Evolutionary conservation across 2,888 invertebrate species (phyloP), one percentile per base, ranked within the genome.

Genomic region (Drosophila longiperda): DNA sequence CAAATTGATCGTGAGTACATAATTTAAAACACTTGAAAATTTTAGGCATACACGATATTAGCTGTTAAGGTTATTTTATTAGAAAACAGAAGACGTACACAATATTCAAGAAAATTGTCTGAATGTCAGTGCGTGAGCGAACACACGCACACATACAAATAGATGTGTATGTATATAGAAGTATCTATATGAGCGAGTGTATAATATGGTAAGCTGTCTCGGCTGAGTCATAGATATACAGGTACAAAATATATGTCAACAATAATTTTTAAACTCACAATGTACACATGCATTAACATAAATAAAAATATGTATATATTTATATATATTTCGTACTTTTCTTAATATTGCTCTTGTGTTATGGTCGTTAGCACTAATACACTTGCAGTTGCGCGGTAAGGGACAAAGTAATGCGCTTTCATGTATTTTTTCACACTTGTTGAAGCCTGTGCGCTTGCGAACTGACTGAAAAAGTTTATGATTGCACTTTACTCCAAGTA

Each of bases 321-420:
- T 33, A 20, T 32, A 53, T 52, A 40, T 48, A 34, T 26, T 8
- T 45, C 15, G 12, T 50, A 40, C 34, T 49, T 26, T 53, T 57
- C 38, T 59, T 52, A 38, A 48, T 53, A 26, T 59, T 54, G 48
- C 48, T 52, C 29, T 32, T 58, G 50, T 73, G 40, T 61, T 20
- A 33, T 55, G 34, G 45, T 50, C 11, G 54, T 29, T 59, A 29
- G 20, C 48, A 69, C 66, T 61, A 66, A 78, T 69, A 76, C 80
- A 76, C 26, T 68, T 76, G 78, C 75, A 79, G 66, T 58, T 73
- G 68, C 76, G 80, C 76, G 62, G 32, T 78, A 49, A 53, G 12
- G 29, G 8, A 42, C 42, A 12, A 60, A 34, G 26, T 45, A 59
- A 36, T 65, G 42, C 54, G n/a, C 49, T 63, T 60, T 71, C 53